These are phyloP conservation scores for Grus americana DNA, from an alignment of 2,113 vertebrate species.

Conservation along the genomic window DNA sequence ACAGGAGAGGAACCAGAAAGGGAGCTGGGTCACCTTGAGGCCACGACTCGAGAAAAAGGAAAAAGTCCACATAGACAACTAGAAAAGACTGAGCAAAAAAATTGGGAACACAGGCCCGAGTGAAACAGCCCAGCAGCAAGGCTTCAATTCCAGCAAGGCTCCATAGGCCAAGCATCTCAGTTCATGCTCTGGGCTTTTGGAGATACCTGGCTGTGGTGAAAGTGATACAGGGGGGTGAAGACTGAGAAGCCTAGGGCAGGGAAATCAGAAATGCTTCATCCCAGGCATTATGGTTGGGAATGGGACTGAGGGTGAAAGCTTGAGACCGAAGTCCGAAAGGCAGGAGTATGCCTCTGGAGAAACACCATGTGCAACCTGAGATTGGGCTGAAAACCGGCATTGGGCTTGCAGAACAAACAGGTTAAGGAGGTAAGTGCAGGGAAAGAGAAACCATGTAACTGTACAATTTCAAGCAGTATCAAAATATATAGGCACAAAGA, in stretches of 20 bases:
- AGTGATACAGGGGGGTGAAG: background rate
- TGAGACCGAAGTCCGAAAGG: background rate
- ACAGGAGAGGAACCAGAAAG: background rate
- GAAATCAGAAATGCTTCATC: background rate
- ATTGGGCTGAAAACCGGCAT: background rate
- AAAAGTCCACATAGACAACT: background rate
- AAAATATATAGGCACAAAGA: background rate
- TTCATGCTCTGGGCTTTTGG: background rate
- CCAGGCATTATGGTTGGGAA: background rate
- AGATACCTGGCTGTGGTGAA: background rate
- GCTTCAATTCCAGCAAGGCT: fast-evolving
- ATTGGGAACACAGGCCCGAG: background rate
- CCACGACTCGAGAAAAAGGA: background rate
- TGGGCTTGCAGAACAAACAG: background rate
- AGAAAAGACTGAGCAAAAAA: background rate
- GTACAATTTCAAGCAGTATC: background rate
- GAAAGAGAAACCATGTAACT: background rate
- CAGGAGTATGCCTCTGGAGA: background rate
- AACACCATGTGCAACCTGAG: background rate
- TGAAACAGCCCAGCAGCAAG: background rate
- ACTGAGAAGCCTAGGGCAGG: background rate
- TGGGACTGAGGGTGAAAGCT: background rate
- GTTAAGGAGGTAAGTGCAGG: background rate
- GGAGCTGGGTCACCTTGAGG: background rate
- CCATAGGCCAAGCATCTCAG: background rate